A percentile compares a stretch with the other conserved stretches of the same genome.
Conservation (phyloP, 1,140 invertebrate genomes). For the Caenorhabditis tropicalis region DNA sequence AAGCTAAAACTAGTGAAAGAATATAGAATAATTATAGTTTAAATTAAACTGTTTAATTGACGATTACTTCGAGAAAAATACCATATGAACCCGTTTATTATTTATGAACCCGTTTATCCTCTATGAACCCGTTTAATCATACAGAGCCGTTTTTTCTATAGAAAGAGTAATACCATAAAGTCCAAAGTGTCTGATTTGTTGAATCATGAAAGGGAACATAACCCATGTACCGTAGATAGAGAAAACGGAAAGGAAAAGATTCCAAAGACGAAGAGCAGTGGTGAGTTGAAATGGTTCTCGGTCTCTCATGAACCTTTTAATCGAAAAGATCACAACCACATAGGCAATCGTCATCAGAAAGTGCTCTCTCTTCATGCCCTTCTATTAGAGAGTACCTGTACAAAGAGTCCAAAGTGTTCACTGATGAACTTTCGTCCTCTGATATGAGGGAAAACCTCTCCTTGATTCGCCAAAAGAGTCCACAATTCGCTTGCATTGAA, state of each 20-base stretch:
- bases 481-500: constrained; percentile 29
- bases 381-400: background rate
- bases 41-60: no score
- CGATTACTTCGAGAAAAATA: no score
- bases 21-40: no score
- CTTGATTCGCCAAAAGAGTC: constrained; percentile 20
- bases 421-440: background rate
- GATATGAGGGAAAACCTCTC: background rate
- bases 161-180: background rate
- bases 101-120: no score
- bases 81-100: no score
- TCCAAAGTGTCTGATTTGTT: constrained; percentile 74
- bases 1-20: no score
- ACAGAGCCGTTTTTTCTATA: no score
- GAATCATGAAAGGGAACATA: constrained; percentile 53
- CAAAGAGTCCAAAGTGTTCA: constrained; percentile 2
- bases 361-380: background rate
- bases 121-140: no score
- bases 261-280: constrained; percentile 86
- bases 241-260: constrained; percentile 85
- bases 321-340: constrained; percentile 89
- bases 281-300: constrained; percentile 85
- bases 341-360: constrained; percentile 78
- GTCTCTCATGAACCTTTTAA: constrained; percentile 87
- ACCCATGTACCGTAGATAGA: constrained; percentile 79